Percentiles rank a stretch among this genome's conserved stretches.
These are phyloP conservation scores for Presbytis comata DNA, from an alignment of 2,797 vertebrate species.

Conservation along the genomic window DNA sequence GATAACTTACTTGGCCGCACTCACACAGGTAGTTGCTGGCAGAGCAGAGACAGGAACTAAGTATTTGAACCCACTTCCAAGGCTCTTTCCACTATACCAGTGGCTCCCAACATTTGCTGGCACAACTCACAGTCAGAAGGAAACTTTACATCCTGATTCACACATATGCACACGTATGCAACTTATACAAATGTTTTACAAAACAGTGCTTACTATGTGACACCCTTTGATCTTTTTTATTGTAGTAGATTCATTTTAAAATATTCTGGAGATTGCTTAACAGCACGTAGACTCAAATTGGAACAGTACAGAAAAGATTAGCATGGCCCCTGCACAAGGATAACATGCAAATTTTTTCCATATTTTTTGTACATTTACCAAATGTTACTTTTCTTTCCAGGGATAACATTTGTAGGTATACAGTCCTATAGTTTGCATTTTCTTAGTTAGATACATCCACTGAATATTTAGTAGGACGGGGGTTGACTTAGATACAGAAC, in stretches of 20 bases:
- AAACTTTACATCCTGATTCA: neutral
- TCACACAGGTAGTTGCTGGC: neutral
- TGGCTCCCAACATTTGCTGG: neutral
- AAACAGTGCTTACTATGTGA: neutral
- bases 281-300: constrained; percentile 31
- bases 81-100: neutral
- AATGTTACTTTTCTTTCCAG: constrained; percentile 56
- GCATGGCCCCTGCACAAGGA: neutral
- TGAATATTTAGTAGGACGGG: neutral
- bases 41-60: neutral
- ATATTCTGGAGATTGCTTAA: constrained; percentile 18
- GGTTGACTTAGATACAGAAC: neutral
- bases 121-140: neutral
- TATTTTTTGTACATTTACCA: constrained; percentile 54
- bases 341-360: neutral
- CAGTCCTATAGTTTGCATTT: constrained; percentile 25
- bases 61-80: neutral
- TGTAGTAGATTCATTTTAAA: neutral
- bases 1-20: neutral
- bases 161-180: neutral
- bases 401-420: constrained; percentile 50
- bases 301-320: constrained; percentile 43
- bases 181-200: neutral
- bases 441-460: neutral
- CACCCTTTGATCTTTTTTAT: constrained; percentile 7